Conservation (phyloP, 2,113 vertebrate species). For the Sorex fumeus region DNA sequence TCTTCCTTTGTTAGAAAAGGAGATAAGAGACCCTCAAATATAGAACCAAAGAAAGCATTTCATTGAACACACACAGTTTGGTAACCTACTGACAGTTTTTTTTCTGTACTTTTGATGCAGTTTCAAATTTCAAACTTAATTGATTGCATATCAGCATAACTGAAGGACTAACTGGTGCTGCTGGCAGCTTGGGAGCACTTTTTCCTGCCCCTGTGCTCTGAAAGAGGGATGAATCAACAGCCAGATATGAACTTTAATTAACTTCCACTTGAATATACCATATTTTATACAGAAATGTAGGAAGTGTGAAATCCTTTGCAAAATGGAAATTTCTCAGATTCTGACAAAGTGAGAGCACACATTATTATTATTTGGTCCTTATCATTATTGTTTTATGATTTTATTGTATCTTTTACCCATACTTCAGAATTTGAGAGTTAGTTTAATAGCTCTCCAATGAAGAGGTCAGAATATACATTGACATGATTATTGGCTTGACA, state of each 20-base stretch:
- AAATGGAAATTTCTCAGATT: constrained; percentile 78
- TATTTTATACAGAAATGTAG: constrained; percentile 67
- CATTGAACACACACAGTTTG: neutral
- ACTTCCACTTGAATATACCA: constrained; percentile 69
- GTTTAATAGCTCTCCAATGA: neutral
- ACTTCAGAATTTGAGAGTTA: constrained; percentile 45
- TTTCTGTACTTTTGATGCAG: neutral
- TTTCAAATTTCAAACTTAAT: constrained; percentile 65
- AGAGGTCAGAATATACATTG: neutral
- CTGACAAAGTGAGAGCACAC: constrained; percentile 54
- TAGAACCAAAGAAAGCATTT: constrained; percentile 32
- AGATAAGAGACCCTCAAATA: constrained; percentile 44
- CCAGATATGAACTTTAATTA: constrained; percentile 75
- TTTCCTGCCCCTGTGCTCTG: constrained; percentile 58
- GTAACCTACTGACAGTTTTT: constrained; percentile 8
- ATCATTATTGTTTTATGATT: constrained; percentile 51
- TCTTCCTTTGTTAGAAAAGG: constrained; percentile 58
- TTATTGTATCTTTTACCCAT: neutral
- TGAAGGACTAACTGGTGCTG: neutral
- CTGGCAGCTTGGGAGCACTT: constrained; percentile 1
- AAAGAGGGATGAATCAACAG: constrained; percentile 71
- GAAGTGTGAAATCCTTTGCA: constrained; percentile 74
- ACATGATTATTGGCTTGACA: neutral
- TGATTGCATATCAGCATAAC: constrained; percentile 23
- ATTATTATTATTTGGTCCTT: constrained; percentile 69